A percentile compares a stretch with the other conserved stretches of the same genome.
phyloP scores from a whole-genome alignment of 2,888 invertebrate species.

The Orthosia gothica region DNA sequence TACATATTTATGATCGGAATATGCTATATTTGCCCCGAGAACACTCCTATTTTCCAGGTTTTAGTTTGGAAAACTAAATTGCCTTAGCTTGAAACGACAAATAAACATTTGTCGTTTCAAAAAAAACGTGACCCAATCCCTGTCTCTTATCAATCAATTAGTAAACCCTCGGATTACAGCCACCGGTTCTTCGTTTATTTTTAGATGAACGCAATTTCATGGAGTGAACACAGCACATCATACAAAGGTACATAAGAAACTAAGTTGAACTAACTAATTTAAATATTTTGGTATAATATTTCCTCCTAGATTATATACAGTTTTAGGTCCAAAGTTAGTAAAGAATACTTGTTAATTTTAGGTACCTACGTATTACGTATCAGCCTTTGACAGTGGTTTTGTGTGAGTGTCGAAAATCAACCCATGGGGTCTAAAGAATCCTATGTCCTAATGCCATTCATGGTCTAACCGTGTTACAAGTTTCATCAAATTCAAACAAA shows the following conservation, averaged over 20 bases:
- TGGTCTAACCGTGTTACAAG: too few species aligned
- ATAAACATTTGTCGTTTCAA: conserved; percentile 11
- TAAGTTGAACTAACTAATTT: too few species aligned
- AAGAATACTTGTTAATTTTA: too few species aligned
- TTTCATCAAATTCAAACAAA: too few species aligned
- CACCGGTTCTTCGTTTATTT: conserved; percentile 43
- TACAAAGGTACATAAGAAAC: background rate
- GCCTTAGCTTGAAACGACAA: background rate
- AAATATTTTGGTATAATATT: background rate
- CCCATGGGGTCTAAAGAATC: too few species aligned
- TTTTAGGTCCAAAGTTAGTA: too few species aligned
- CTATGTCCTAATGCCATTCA: too few species aligned
- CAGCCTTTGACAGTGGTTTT: too few species aligned
- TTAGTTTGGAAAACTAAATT: too few species aligned
- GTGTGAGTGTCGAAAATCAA: too few species aligned
- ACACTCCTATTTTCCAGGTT: background rate
- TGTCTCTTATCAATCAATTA: conserved; percentile 53
- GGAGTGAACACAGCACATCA: background rate
- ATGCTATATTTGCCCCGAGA: conserved; percentile 12
- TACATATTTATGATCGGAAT: conserved; percentile 38
- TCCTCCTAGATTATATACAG: background rate
- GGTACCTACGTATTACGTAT: too few species aligned
- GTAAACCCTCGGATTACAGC: conserved; percentile 24
- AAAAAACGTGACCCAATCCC: background rate
- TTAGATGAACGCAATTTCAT: background rate